Conservation (phyloP, 64 coral and sea anemone species). For the Stichodactyla mertensii region DNA sequence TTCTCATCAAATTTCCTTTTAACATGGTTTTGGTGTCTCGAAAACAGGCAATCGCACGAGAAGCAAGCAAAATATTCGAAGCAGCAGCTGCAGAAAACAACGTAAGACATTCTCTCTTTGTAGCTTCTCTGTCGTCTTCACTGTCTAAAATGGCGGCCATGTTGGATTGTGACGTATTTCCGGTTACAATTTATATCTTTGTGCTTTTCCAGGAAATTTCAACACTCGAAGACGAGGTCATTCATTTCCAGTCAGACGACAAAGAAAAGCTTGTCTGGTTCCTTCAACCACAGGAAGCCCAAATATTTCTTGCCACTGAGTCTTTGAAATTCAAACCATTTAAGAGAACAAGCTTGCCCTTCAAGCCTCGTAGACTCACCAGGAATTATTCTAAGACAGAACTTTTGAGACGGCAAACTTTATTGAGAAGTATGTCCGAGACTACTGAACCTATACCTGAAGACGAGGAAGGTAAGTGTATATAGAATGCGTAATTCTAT, state of each 20-base stretch:
- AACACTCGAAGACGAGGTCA: conserved; percentile 35
- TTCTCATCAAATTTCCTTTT: neutral
- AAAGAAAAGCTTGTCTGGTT: conserved; percentile 73
- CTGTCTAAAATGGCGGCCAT: no score
- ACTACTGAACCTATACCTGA: conserved; percentile 19
- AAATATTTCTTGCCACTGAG: conserved; percentile 66
- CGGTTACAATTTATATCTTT: neutral
- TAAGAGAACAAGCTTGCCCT: conserved; percentile 40
- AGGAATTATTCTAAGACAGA: conserved; percentile 20
- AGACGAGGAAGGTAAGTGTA: conserved; percentile 13
- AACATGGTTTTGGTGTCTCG: neutral
- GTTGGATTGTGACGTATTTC: no score
- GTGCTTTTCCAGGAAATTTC: conserved; percentile 54
- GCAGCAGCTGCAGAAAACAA: conserved; percentile 54
- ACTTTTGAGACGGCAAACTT: neutral
- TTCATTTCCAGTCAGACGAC: conserved; percentile 46
- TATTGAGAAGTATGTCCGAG: conserved; percentile 16
- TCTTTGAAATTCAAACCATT: conserved; percentile 56
- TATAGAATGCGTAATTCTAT: neutral
- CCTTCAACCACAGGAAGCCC: conserved; percentile 72
- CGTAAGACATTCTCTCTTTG: conserved; percentile 7
- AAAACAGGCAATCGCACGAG: conserved; percentile 41
- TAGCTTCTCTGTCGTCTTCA: neutral
- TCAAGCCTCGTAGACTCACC: conserved; percentile 25
- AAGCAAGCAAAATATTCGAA: conserved; percentile 50